Percentiles rank a stretch among this genome's conserved stretches.
phyloP scores from a whole-genome alignment of 2,888 invertebrate genomes.

The Tuta absoluta region DNA sequence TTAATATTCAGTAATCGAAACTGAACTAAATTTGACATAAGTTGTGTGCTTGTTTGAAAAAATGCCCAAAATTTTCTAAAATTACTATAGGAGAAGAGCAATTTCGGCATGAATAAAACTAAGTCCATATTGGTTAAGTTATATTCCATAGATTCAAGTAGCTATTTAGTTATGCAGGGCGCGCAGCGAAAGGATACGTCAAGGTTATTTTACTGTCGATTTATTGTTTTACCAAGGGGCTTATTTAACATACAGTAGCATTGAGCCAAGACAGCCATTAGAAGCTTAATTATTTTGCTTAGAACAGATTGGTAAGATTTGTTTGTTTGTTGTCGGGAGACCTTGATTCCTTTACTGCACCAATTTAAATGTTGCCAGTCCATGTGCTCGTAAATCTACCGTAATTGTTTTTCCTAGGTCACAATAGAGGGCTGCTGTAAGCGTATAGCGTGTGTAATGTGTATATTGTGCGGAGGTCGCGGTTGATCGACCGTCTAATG shows the following conservation, averaged over 20 bases:
- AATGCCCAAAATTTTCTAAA: no score
- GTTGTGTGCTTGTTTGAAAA: neutral
- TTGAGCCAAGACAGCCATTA: neutral
- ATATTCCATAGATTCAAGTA: slow-evolving; percentile 1
- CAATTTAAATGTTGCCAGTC: slow-evolving; percentile 30
- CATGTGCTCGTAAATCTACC: slow-evolving; percentile 20
- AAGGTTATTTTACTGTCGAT: slow-evolving; percentile 16
- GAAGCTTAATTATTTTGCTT: neutral
- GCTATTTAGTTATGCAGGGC: slow-evolving; percentile 9
- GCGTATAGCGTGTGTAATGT: slow-evolving; percentile 32
- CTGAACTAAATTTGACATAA: no score
- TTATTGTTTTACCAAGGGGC: neutral
- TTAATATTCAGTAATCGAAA: no score
- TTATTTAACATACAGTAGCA: slow-evolving; percentile 2
- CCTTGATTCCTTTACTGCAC: neutral
- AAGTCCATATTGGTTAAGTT: neutral
- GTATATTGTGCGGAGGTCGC: slow-evolving; percentile 36
- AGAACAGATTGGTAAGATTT: slow-evolving; percentile 38
- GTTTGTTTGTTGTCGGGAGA: slow-evolving; percentile 31
- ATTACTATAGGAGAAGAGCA: no score
- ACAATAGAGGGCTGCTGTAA: neutral
- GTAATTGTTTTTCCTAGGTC: slow-evolving; percentile 1
- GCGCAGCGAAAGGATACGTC: slow-evolving; percentile 22
- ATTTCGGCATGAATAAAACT: no score
- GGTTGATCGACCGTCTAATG: slow-evolving; percentile 49